Evolutionary conservation across 2,113 vertebrate genomes (phyloP).

Genomic region (Podarcis cretensis): DNA sequence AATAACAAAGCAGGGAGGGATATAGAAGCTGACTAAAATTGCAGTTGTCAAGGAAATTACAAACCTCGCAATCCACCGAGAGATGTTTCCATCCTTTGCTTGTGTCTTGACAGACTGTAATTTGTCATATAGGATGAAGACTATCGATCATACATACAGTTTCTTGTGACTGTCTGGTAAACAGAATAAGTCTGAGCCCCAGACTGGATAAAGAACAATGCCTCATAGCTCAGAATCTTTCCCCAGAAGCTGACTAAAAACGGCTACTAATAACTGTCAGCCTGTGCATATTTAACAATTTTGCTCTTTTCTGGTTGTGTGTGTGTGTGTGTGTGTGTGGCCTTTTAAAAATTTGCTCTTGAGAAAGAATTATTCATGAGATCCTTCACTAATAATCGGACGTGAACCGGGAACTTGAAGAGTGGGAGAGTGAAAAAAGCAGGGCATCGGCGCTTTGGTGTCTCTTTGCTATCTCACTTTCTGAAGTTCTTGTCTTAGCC

Average conservation of each 20-base stretch:
- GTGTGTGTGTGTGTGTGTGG: not conserved
- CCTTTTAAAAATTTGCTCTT: not conserved
- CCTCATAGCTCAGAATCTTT: slow-evolving; percentile 20
- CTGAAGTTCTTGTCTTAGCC: slow-evolving; percentile 96
- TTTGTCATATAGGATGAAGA: slow-evolving; percentile 37
- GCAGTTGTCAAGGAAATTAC: slow-evolving; percentile 25
- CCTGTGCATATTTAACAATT: slow-evolving; percentile 28
- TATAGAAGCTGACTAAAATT: slow-evolving; percentile 11
- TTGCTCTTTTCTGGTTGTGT: not conserved
- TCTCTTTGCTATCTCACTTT: slow-evolving; percentile 87
- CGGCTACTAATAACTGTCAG: slow-evolving; percentile 45
- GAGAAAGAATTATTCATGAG: slow-evolving; percentile 50
- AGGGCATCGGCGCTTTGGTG: slow-evolving; percentile 1
- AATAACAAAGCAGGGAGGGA: accelerated
- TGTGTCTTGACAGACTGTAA: slow-evolving; percentile 57
- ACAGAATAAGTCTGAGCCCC: slow-evolving; percentile 36
- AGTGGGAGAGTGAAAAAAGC: slow-evolving; percentile 31
- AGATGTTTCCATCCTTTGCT: slow-evolving; percentile 53
- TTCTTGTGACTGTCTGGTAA: slow-evolving; percentile 34
- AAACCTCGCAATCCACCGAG: slow-evolving; percentile 59
- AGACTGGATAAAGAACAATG: slow-evolving; percentile 20
- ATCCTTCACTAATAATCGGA: slow-evolving; percentile 63
- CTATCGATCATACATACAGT: slow-evolving; percentile 40
- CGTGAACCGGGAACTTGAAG: slow-evolving; percentile 50
- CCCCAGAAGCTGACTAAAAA: slow-evolving; percentile 46